Conservation (phyloP, 2,888 invertebrate species). For the Spatulosminthurus flaviceps region DNA sequence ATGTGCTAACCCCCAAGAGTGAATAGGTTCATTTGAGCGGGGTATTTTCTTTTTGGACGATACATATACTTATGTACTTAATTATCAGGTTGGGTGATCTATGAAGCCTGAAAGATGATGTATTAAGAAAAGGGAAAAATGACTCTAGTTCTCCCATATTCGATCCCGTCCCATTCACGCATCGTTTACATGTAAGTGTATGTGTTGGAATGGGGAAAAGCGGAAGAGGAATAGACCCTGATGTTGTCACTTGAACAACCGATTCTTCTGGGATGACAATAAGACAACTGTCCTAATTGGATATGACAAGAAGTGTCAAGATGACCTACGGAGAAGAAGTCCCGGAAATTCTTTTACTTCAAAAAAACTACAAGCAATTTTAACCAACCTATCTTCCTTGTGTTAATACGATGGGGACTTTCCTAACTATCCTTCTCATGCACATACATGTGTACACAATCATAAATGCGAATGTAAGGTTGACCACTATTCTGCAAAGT, state of each 20-base stretch:
- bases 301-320: constrained; percentile 24
- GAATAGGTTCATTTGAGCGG: background rate
- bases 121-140: background rate
- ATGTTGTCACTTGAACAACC: constrained; percentile 6
- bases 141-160: background rate
- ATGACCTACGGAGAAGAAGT: constrained; percentile 3
- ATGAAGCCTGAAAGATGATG: constrained; percentile 5
- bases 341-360: constrained; percentile 20
- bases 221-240: background rate
- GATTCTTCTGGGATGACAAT: constrained; percentile 27
- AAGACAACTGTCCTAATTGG: constrained; percentile 23
- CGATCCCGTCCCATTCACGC: background rate
- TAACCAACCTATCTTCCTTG: background rate
- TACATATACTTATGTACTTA: background rate
- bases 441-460: too few species aligned
- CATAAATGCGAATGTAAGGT: too few species aligned
- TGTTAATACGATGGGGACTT: too few species aligned
- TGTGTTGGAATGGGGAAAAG: background rate
- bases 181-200: too few species aligned
- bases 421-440: too few species aligned
- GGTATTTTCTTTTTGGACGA: background rate
- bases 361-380: background rate
- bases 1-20: constrained; percentile 26
- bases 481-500: too few species aligned
- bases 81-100: background rate